Percentiles rank a stretch among this genome's conserved stretches.
Evolutionary conservation across 2,113 vertebrate genomes (phyloP).

Genomic region (Ovis aries): ARS-UI_Ramb_v3.0 NC_056055.1:195060001-195060500

Average conservation of each 20-base stretch:
- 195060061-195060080: constrained; percentile 23
- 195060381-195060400: background rate
- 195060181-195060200: background rate
- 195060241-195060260: background rate
- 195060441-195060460: too few species aligned
- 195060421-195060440: too few species aligned
- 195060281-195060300: background rate
- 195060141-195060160: background rate
- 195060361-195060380: background rate
- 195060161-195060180: background rate
- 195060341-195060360: background rate
- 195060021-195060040: background rate
- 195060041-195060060: background rate
- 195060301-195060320: background rate
- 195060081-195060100: constrained; percentile 38
- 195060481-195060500: rapidly evolving
- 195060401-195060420: background rate
- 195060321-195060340: background rate
- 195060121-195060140: background rate
- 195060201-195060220: background rate
- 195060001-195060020: constrained; percentile 31
- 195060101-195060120: background rate
- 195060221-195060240: background rate
- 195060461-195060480: too few species aligned
- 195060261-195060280: background rate